Evolutionary conservation across 1,140 invertebrate species (phyloP).

Genomic region (Diuraphis noxia): DNA sequence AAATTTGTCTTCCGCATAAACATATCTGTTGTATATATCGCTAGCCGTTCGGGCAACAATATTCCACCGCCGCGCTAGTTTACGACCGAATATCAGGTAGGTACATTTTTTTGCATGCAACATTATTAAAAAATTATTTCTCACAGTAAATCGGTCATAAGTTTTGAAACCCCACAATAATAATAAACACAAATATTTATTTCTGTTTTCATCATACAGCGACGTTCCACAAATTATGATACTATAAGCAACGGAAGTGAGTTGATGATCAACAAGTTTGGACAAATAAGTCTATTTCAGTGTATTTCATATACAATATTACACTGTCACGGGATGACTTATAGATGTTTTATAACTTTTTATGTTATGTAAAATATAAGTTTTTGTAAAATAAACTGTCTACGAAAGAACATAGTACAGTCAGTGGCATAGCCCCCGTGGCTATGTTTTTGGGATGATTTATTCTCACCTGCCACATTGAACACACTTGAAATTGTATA

Average conservation of each 20-base stretch:
- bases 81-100: not conserved
- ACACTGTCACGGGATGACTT: not conserved
- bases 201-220: not conserved
- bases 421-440: too few species aligned
- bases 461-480: too few species aligned
- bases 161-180: not conserved
- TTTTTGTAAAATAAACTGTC: too few species aligned
- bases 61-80: not conserved
- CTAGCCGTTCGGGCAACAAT: not conserved
- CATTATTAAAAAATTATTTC: not conserved
- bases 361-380: not conserved
- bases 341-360: not conserved
- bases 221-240: not conserved
- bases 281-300: not conserved
- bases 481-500: too few species aligned
- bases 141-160: not conserved
- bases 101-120: not conserved
- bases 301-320: not conserved
- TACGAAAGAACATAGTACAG: too few species aligned
- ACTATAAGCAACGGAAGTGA: not conserved
- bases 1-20: conserved; percentile 39
- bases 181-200: not conserved
- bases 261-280: not conserved
- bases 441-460: too few species aligned
- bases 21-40: not conserved